These are phyloP conservation scores for Bovichtus diacanthus DNA, from an alignment of 2,797 vertebrate genomes.

Conservation along the genomic window DNA sequence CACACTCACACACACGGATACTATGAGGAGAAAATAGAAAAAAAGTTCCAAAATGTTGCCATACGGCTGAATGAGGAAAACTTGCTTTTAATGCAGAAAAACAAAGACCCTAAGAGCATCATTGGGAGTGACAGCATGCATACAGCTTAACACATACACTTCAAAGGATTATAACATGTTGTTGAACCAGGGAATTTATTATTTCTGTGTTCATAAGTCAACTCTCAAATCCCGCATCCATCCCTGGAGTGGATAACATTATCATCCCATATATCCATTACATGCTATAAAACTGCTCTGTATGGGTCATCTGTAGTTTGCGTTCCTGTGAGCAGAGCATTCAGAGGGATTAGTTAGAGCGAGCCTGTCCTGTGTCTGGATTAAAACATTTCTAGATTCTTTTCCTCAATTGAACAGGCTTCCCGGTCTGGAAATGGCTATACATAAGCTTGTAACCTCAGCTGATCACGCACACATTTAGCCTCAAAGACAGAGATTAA, in stretches of 20 bases:
- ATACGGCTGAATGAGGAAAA: slow-evolving; percentile 36
- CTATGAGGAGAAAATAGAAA: neutral
- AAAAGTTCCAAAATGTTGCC: slow-evolving; percentile 11
- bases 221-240: slow-evolving; percentile 54
- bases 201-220: slow-evolving; percentile 55
- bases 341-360: slow-evolving; percentile 75
- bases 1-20: slow-evolving; percentile 38
- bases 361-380: slow-evolving; percentile 67
- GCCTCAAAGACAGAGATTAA: neutral
- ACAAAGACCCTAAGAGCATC: slow-evolving; percentile 16
- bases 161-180: slow-evolving; percentile 48
- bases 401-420: slow-evolving; percentile 56
- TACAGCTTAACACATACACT: slow-evolving; percentile 26
- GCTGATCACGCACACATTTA: slow-evolving; percentile 21
- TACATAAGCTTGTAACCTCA: neutral
- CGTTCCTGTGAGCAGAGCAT: slow-evolving; percentile 68
- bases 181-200: slow-evolving; percentile 40
- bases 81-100: slow-evolving; percentile 36
- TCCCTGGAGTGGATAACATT: slow-evolving; percentile 50
- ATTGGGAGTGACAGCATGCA: neutral
- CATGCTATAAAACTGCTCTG: slow-evolving; percentile 61
- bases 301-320: slow-evolving; percentile 40
- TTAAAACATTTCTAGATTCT: slow-evolving; percentile 78
- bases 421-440: slow-evolving; percentile 17
- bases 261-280: slow-evolving; percentile 70